Conservation (phyloP, 2,113 vertebrate species). For the Nothobranchius furzeri region DNA sequence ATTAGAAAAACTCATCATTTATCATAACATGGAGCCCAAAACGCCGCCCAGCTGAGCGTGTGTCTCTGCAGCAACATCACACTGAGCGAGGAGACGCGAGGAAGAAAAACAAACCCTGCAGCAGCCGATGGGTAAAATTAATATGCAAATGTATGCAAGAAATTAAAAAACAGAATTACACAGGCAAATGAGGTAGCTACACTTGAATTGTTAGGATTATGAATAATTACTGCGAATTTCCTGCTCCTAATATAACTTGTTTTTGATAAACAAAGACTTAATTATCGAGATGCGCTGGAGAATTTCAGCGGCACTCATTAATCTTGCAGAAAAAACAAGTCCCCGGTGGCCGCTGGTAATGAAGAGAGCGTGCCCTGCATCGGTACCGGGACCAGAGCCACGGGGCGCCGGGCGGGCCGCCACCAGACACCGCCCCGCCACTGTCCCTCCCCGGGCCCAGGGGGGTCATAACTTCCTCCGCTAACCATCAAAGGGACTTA, state of each 20-base stretch:
- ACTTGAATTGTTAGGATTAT: slow-evolving; percentile 99
- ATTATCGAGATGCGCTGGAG: slow-evolving; percentile 99
- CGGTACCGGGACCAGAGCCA: slow-evolving; percentile 95
- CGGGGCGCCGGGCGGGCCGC: slow-evolving; percentile 90
- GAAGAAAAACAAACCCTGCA: slow-evolving; percentile 81
- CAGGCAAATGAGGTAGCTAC: slow-evolving; percentile 99
- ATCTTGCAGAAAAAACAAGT: slow-evolving; percentile 99
- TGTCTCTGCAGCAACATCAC: slow-evolving; percentile 92
- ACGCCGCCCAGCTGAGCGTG: slow-evolving; percentile 97
- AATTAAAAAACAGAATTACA: slow-evolving; percentile 99
- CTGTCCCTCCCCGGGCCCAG: slow-evolving; percentile 93
- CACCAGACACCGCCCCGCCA: slow-evolving; percentile 91
- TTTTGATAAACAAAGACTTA: slow-evolving; percentile 99
- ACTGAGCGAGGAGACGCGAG: slow-evolving; percentile 50
- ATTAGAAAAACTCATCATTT: slow-evolving; percentile 99
- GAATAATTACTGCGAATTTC: slow-evolving; percentile 99
- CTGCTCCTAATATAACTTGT: slow-evolving; percentile 99
- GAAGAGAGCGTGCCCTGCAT: slow-evolving; percentile 99
- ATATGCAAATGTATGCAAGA: slow-evolving; percentile 99
- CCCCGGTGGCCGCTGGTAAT: slow-evolving; percentile 97
- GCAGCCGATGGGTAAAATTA: slow-evolving; percentile 99
- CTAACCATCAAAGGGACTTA: slow-evolving; percentile 99
- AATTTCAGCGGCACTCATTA: slow-evolving; percentile 99
- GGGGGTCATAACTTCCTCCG: slow-evolving; percentile 97
- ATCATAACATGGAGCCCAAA: slow-evolving; percentile 97